phyloP scores from a whole-genome alignment of 2,797 vertebrate genomes.

The Sparidentex hasta region DNA sequence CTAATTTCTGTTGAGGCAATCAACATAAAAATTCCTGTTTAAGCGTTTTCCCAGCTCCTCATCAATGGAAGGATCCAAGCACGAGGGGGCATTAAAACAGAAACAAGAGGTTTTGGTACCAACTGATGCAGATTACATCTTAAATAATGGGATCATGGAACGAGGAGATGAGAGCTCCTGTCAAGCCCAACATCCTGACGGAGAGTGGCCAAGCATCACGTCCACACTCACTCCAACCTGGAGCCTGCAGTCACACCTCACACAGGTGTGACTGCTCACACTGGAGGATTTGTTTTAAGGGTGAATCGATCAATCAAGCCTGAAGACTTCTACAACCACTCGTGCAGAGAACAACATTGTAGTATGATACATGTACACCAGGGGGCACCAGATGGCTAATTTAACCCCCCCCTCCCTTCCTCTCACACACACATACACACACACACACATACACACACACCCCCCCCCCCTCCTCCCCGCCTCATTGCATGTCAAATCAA shows the following conservation, averaged over 20 bases:
- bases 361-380: conserved; percentile 72
- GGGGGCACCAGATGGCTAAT: conserved; percentile 80
- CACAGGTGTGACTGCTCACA: neutral
- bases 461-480: neutral
- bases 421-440: conserved; percentile 10
- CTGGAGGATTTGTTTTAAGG: conserved; percentile 24
- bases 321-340: conserved; percentile 30
- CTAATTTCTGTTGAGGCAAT: neutral
- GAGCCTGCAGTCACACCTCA: neutral
- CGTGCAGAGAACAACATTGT: conserved; percentile 35
- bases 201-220: conserved; percentile 5
- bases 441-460: neutral
- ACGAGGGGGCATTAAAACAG: neutral
- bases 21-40: neutral
- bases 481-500: conserved; percentile 58
- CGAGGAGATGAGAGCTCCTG: neutral
- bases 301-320: conserved; percentile 34
- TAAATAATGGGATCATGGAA: neutral
- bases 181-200: neutral
- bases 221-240: neutral
- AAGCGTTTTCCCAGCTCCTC: neutral
- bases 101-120: neutral
- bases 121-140: neutral
- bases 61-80: conserved; percentile 6
- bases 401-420: conserved; percentile 50